A percentile compares a stretch with the other conserved stretches of the same genome.
These are phyloP conservation scores for Carabus problematicus DNA, from an alignment of 2,888 invertebrate genomes.

Conservation along the genomic window DNA sequence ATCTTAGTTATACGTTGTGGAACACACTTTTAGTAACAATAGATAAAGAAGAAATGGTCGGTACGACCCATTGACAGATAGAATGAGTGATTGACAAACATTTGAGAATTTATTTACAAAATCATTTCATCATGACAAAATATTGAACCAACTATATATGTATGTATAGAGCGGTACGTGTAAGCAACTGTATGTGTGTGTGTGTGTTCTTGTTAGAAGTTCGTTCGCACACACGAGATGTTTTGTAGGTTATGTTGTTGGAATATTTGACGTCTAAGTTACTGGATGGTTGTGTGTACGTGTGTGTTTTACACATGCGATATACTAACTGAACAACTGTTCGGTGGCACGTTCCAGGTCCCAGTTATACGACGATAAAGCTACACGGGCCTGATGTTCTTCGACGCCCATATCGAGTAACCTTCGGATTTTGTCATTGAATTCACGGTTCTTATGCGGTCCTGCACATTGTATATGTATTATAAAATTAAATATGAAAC, in stretches of 20 bases:
- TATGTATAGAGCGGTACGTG: neutral
- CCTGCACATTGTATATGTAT: slow-evolving; percentile 66
- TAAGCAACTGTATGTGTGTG: slow-evolving; percentile 6
- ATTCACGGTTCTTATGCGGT: slow-evolving; percentile 77
- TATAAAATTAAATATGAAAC: slow-evolving; percentile 11
- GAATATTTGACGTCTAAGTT: slow-evolving; percentile 5
- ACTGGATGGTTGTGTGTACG: slow-evolving; percentile 4
- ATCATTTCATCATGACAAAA: slow-evolving; percentile 6
- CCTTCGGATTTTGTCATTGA: slow-evolving; percentile 86
- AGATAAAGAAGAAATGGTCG: neutral
- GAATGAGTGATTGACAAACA: slow-evolving; percentile 6
- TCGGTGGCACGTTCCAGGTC: slow-evolving; percentile 92
- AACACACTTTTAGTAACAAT: too few species aligned
- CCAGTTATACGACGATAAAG: slow-evolving; percentile 92
- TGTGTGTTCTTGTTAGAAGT: slow-evolving; percentile 4
- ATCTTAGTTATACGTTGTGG: too few species aligned
- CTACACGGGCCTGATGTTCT: slow-evolving; percentile 86
- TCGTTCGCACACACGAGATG: neutral
- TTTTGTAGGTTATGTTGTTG: slow-evolving; percentile 5
- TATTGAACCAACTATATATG: slow-evolving; percentile 3
- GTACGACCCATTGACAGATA: neutral
- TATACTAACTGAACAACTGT: slow-evolving; percentile 78
- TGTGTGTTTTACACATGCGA: slow-evolving; percentile 3
- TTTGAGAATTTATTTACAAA: slow-evolving; percentile 16
- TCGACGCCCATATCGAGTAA: slow-evolving; percentile 95